A percentile compares a stretch with the other conserved stretches of the same genome.
phyloP scores from a whole-genome alignment of 1,140 invertebrate genomes.

The Caerostris darwini region DNA sequence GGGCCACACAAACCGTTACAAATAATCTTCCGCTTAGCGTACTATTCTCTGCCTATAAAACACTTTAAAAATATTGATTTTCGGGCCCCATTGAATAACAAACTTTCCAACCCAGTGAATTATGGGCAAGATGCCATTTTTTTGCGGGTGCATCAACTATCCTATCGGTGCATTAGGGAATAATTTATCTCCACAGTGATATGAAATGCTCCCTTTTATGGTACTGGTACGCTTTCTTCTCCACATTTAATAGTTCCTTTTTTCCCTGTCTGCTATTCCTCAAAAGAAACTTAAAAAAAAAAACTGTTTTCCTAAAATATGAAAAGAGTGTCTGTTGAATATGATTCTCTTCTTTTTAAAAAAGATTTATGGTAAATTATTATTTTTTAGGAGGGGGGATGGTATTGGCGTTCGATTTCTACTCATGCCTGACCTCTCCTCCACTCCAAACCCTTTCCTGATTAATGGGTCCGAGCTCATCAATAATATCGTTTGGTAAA shows the following conservation, averaged over 20 bases:
- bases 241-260: neutral
- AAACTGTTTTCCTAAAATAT: neutral
- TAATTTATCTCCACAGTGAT: slow-evolving; percentile 14
- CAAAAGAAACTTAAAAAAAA: neutral
- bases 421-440: neutral
- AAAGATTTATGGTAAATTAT: neutral
- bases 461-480: slow-evolving; percentile 1
- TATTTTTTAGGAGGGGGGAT: neutral
- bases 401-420: slow-evolving; percentile 21
- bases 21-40: no score
- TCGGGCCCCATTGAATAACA: neutral
- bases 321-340: slow-evolving; percentile 27
- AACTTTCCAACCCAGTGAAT: neutral
- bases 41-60: no score
- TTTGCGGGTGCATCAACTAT: neutral
- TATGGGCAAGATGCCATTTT: slow-evolving; percentile 16
- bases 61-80: neutral
- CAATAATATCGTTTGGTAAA: slow-evolving; percentile 27
- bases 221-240: neutral
- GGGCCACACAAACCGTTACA: no score
- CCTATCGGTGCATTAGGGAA: neutral
- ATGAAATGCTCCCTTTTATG: slow-evolving; percentile 17
- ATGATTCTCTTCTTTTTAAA: neutral
- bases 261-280: neutral
- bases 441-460: neutral